Evolutionary conservation across 2,888 invertebrate genomes (phyloP).

Genomic region (Diaphora mendica): DNA sequence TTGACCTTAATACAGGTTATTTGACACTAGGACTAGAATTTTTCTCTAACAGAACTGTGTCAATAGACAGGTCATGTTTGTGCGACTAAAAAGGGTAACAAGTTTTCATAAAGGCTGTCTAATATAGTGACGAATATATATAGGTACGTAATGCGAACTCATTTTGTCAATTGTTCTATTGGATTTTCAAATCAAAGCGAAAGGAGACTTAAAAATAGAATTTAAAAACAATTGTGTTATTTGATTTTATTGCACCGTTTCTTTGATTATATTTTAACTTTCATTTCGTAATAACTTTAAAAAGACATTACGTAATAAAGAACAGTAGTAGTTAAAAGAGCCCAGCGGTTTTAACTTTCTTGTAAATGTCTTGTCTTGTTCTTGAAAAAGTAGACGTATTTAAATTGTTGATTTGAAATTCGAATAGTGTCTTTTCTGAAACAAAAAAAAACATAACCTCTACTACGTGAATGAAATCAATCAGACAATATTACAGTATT

Average conservation of each 20-base stretch:
- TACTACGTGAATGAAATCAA: not conserved
- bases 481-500: not conserved
- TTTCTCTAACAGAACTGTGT: conserved; percentile 29
- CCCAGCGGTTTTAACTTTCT: not conserved
- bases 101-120: not conserved
- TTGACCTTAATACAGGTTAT: conserved; percentile 61
- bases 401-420: not conserved
- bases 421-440: not conserved
- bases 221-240: not conserved
- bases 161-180: not conserved
- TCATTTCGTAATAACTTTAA: not conserved
- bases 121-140: not conserved
- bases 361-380: too few species aligned
- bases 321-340: not conserved
- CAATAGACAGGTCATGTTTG: conserved; percentile 20
- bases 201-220: too few species aligned
- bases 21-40: conserved; percentile 52
- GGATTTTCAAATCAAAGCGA: too few species aligned
- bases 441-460: not conserved
- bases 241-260: not conserved
- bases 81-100: conserved; percentile 22
- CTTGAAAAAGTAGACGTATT: not conserved
- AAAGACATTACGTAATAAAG: not conserved
- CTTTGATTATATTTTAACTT: not conserved
- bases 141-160: not conserved